A percentile compares a stretch with the other conserved stretches of the same genome.
Evolutionary conservation across 2,797 vertebrate species (phyloP).

Genomic region (Neosilurus hyrtlii): DNA sequence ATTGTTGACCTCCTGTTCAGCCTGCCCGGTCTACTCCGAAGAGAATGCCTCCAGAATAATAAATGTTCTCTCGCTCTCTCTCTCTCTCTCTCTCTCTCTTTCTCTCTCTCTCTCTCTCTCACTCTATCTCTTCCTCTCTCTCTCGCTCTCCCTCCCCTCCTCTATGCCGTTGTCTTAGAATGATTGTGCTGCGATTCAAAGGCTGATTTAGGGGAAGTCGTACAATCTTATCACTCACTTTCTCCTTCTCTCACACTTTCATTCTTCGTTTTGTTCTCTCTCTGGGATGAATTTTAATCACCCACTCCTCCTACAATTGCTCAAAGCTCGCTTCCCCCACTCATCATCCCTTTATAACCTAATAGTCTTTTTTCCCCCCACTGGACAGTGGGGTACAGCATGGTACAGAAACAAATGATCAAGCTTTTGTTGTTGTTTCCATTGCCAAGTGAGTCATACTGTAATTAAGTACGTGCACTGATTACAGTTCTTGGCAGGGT

Average conservation of each 20-base stretch:
- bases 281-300: constrained; percentile 83
- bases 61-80: constrained; percentile 57
- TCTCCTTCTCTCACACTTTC: constrained; percentile 56
- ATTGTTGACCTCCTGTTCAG: constrained; percentile 75
- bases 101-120: constrained; percentile 25
- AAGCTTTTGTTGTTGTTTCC: constrained; percentile 1
- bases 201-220: constrained; percentile 69
- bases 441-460: neutral
- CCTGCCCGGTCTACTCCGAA: constrained; percentile 63
- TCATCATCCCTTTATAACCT: constrained; percentile 34
- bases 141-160: constrained; percentile 23
- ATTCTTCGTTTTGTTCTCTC: constrained; percentile 76
- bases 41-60: constrained; percentile 71
- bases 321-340: constrained; percentile 58
- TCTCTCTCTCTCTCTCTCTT: neutral
- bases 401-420: neutral
- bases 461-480: neutral
- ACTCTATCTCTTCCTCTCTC: too few relatives aligned
- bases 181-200: constrained; percentile 74
- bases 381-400: neutral
- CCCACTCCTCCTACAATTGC: constrained; percentile 45
- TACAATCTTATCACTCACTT: constrained; percentile 71
- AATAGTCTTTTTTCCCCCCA: neutral
- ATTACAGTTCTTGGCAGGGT: neutral
- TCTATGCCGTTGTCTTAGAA: constrained; percentile 61